Conservation (phyloP, 92 coral and sea anemone genomes). For the Parazoanthus atlanticus region DNA sequence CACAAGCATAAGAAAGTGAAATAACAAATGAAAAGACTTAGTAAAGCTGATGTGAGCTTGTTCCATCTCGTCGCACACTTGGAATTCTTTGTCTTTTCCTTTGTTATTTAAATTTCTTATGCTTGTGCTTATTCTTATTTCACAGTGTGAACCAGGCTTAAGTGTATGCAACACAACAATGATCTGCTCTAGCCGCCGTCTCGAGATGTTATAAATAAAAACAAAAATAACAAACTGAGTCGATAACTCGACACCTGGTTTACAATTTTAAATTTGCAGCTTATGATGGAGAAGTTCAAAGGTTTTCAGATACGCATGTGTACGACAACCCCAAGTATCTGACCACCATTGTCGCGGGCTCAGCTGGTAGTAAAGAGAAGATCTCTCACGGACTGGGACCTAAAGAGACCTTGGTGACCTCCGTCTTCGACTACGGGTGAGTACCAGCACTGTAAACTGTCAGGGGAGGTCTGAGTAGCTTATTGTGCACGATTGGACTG, state of each 20-base stretch:
- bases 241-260: background rate
- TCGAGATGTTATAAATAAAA: too few relatives aligned
- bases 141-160: too few relatives aligned
- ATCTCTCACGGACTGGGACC: slow-evolving; percentile 78
- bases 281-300: slow-evolving; percentile 60
- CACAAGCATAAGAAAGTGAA: too few relatives aligned
- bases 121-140: too few relatives aligned
- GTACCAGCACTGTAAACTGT: background rate
- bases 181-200: too few relatives aligned
- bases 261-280: slow-evolving; percentile 43
- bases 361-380: slow-evolving; percentile 84
- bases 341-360: slow-evolving; percentile 84
- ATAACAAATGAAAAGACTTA: too few relatives aligned
- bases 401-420: slow-evolving; percentile 49
- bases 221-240: background rate
- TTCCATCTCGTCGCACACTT: too few relatives aligned
- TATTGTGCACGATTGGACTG: too few relatives aligned
- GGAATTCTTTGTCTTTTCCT: too few relatives aligned
- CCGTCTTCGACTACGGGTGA: slow-evolving; percentile 79
- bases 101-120: too few relatives aligned
- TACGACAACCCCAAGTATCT: slow-evolving; percentile 72
- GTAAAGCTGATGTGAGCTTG: too few relatives aligned
- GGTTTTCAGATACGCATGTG: slow-evolving; percentile 47
- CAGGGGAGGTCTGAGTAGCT: background rate
- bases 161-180: too few relatives aligned